Evolutionary conservation across 2,797 vertebrate genomes (phyloP), one percentile per base, ranked within the genome.

Genomic region (Molothrus aeneus): DNA sequence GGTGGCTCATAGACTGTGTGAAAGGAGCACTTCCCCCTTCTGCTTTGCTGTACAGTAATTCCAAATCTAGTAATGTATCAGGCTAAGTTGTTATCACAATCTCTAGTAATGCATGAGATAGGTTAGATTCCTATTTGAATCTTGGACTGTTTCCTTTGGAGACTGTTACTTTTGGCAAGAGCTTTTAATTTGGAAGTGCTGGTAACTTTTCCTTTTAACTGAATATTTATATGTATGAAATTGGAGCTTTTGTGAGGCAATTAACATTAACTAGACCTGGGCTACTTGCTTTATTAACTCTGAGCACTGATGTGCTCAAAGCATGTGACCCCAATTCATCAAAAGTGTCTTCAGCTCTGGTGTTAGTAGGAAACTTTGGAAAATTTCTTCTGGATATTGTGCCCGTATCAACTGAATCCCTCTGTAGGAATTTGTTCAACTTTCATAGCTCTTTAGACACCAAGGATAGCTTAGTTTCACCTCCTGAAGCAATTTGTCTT

Each of bases 341-440:
- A 11, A 5, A 70, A 60, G 22, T 65, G 13, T 51, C 28, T 60
- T 77, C 29, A 83, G 15, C 11, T 83, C 3, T 42, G 26, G 11
- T 56, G 11, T 77, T 29, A 45, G 7, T 75, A 38, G 73, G 17
- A 42, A 65, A 60, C 17, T 16, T 68, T 0, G 25, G 6, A 10
- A 51, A 48, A 38, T 24, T 63, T 51, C 9, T 61, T 80, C 45
- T 77, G 51, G 32, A 4, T 69, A 6, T 7, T 21, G 17, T 86
- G 8, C 8, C 26, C 8, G 18, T 66, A 48, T 15, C 25, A 77
- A 0, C 32, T 1, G 1, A 74, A 48, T 57, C 2, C 7, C 6
- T 54, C 15, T 42, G 6, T 11, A 69, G 26, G 13, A 17, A 17
- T 85, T 85, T 48, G 11, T 6, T 91, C 34, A 79, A 11, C 10